Conservation (phyloP, 2,797 vertebrate genomes). For the Sylvilagus floridanus region DNA sequence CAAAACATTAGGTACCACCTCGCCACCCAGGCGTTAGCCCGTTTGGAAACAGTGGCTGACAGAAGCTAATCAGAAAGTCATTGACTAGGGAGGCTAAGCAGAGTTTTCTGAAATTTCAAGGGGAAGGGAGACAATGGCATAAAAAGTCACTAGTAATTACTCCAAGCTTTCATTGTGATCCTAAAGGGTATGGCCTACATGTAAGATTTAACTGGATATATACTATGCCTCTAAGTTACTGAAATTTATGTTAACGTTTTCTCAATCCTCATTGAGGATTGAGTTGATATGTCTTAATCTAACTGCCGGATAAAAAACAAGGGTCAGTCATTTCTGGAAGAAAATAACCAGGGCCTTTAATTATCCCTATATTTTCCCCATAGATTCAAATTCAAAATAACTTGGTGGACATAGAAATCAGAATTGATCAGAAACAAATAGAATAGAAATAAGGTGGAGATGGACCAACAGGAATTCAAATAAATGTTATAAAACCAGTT, state of each 20-base stretch:
- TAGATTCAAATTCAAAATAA: slow-evolving; percentile 21
- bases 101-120: background rate
- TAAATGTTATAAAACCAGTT: too few relatives aligned
- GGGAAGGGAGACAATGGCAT: background rate
- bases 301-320: background rate
- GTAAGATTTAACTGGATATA: background rate
- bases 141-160: background rate
- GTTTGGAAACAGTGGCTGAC: background rate
- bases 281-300: background rate
- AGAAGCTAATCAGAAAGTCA: background rate
- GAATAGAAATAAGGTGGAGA: background rate
- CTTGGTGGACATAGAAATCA: background rate
- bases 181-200: background rate
- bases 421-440: background rate
- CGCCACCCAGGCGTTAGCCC: background rate
- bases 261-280: background rate
- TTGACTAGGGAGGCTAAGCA: background rate
- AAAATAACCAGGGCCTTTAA: background rate
- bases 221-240: background rate
- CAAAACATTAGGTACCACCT: background rate
- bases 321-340: background rate
- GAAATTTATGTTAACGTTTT: background rate
- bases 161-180: background rate
- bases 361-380: background rate
- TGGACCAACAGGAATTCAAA: too few relatives aligned